A percentile compares a stretch with the other conserved stretches of the same genome.
Conservation (phyloP, 37 sponge, comb jelly and placozoan species). For the Ianthella basta region DNA sequence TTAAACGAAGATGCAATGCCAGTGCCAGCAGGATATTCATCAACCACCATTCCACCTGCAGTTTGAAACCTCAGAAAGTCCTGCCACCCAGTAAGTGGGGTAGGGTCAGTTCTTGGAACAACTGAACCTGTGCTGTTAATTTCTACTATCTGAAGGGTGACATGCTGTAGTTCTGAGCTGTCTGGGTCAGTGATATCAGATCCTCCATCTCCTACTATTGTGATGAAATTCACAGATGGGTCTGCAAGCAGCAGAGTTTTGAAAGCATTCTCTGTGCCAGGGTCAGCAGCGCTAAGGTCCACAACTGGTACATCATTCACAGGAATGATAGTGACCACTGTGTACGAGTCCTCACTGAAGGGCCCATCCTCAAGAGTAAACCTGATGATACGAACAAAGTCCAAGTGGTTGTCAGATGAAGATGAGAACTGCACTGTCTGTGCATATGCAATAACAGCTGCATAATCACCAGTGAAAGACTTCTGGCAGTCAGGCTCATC, state of each 20-base stretch:
- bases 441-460: background rate
- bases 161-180: slow-evolving; percentile 2
- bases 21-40: no score
- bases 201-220: slow-evolving; percentile 29
- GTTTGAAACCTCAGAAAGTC: slow-evolving; percentile 6
- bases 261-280: slow-evolving; percentile 27
- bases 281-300: slow-evolving; percentile 48
- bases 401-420: background rate
- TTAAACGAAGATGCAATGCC: background rate
- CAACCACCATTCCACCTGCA: background rate
- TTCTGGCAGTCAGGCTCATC: background rate
- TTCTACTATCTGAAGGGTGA: slow-evolving; percentile 46
- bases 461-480: background rate
- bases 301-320: slow-evolving; percentile 71
- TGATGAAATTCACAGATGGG: background rate
- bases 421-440: background rate
- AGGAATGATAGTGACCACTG: slow-evolving; percentile 31
- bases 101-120: slow-evolving; percentile 43
- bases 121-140: slow-evolving; percentile 29
- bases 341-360: slow-evolving; percentile 12
- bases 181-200: slow-evolving; percentile 65
- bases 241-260: slow-evolving; percentile 8
- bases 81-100: background rate
- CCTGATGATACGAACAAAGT: background rate
- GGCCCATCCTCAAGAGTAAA: slow-evolving; percentile 42